Conservation (phyloP, 2,113 vertebrate genomes). For the Varanus salvator region DNA sequence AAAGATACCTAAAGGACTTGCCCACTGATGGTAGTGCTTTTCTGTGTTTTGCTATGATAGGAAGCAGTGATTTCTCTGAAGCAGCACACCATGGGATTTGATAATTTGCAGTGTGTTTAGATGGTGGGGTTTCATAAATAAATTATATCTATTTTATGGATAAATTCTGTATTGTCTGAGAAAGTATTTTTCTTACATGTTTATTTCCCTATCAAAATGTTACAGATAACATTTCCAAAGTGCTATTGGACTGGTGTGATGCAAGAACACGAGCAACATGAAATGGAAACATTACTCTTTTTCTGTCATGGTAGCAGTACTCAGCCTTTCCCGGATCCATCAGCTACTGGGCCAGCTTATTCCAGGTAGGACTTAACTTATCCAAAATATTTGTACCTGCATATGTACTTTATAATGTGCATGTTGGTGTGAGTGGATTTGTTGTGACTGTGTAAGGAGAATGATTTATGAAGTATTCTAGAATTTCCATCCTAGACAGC, state of each 20-base stretch:
- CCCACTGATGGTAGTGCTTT: no score
- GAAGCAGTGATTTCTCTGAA: no score
- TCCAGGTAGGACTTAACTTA: slow-evolving; percentile 84
- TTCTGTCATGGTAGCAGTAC: slow-evolving; percentile 81
- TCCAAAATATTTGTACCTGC: neutral
- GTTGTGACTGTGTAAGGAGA: neutral
- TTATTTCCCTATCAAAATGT: slow-evolving; percentile 15
- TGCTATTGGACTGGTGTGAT: slow-evolving; percentile 81
- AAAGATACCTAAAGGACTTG: neutral
- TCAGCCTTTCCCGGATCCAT: slow-evolving; percentile 78
- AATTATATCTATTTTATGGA: neutral
- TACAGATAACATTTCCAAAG: slow-evolving; percentile 66
- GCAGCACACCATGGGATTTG: no score
- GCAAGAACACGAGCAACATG: slow-evolving; percentile 87
- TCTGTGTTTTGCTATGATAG: no score
- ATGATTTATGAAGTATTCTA: neutral
- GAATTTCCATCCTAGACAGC: neutral
- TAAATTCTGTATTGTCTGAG: slow-evolving; percentile 5
- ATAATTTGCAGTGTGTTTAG: neutral
- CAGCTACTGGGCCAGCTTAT: slow-evolving; percentile 80
- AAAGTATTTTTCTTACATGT: neutral
- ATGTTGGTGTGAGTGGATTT: slow-evolving; percentile 1
- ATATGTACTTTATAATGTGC: neutral
- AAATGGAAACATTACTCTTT: slow-evolving; percentile 83
- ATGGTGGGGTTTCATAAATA: neutral